Evolutionary conservation across 2,888 invertebrate species (phyloP), one percentile per base, ranked within the genome.

Genomic region (Conistra vaccinii): DNA sequence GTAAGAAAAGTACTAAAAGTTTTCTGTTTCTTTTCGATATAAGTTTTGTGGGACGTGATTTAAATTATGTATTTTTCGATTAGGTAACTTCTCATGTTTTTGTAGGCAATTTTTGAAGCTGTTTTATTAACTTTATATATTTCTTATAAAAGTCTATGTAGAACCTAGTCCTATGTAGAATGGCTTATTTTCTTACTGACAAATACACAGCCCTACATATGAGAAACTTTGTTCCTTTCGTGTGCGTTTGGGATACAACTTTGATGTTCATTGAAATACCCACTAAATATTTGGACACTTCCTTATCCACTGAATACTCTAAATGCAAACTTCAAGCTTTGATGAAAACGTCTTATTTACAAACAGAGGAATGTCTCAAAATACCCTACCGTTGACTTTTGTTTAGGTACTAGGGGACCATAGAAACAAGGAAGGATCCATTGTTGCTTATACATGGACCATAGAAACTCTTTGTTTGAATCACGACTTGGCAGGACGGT

Each of bases 1-100:
- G 84, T 84, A 83, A 86, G 84, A 51, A 83, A 71, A 83, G 80
- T 83, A 60, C 57, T 83, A 57, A 62, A 73, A 79, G 35, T 69
- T 85, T 67, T 14, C 0, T 39, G 53, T 83, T 68, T 61, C 29
- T 80, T 73, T 84, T 58, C 29, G 55, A 66, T 69, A 20, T 42
- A 55, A 32, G 61, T 80, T 51, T 61, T 26, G 23, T 5, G 42
- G 14, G 4, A 57, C 68, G 55, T 69, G n/a, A 39, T 61, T 58
- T 63, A 55, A 58, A 65, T 80, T 32, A 71, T n/a, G 29, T 53
- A 70, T 53, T 58, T 62, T 69, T 35, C 3, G 23, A 53, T 71
- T 23, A 48, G 0, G 17, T 32, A 2, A 65, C 63, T 72, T 61
- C 4, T 39, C 9, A 35, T 53, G 20, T 69, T 29, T 20, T 39